Percentiles rank a stretch among this genome's conserved stretches.
Evolutionary conservation across 2,797 vertebrate genomes (phyloP).

Genomic region (Sparidentex hasta): DNA sequence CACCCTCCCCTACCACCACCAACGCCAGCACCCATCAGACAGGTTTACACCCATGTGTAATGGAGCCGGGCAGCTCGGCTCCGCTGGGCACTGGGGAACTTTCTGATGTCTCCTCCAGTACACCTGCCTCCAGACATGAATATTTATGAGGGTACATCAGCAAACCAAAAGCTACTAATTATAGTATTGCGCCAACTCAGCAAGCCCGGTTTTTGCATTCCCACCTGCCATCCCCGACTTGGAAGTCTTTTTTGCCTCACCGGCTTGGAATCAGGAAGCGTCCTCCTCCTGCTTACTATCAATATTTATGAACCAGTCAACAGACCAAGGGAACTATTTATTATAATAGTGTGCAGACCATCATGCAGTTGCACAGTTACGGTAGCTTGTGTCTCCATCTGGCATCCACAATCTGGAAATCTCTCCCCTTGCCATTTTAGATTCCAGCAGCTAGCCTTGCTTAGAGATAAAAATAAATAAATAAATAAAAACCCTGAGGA

Average conservation of each 20-base stretch:
- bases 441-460: neutral
- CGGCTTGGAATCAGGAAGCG: constrained; percentile 52
- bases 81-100: constrained; percentile 48
- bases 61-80: constrained; percentile 50
- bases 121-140: constrained; percentile 68
- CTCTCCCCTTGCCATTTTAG: neutral
- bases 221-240: constrained; percentile 63
- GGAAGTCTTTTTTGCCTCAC: constrained; percentile 44
- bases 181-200: constrained; percentile 71
- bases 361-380: constrained; percentile 30
- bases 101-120: constrained; percentile 54
- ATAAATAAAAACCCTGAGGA: neutral
- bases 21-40: constrained; percentile 30
- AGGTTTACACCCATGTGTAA: constrained; percentile 39
- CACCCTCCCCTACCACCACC: neutral
- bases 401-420: constrained; percentile 29
- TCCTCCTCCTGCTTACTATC: constrained; percentile 40
- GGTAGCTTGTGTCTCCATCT: constrained; percentile 19
- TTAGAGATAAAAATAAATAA: neutral
- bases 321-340: constrained; percentile 50
- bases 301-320: constrained; percentile 71
- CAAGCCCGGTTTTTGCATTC: constrained; percentile 58
- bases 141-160: constrained; percentile 71
- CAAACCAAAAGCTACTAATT: constrained; percentile 70
- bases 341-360: constrained; percentile 45